Conservation (phyloP, 2,888 invertebrate species). For the Drosophila multiciliata region DNA sequence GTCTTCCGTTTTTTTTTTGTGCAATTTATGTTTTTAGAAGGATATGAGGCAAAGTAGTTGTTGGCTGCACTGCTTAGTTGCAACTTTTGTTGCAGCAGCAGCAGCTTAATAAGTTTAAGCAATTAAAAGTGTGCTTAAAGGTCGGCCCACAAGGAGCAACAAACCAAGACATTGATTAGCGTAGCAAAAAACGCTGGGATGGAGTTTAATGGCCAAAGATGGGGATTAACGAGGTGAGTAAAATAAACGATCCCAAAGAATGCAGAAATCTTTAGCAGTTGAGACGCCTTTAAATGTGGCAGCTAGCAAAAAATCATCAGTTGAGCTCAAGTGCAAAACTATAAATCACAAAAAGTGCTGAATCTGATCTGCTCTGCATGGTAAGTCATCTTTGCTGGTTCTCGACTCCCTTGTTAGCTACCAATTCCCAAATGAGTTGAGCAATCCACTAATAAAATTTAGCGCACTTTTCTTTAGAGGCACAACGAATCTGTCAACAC, state of each 20-base stretch:
- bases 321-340: background rate
- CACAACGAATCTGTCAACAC: slow-evolving; percentile 30
- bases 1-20: slow-evolving; percentile 41
- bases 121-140: slow-evolving; percentile 75
- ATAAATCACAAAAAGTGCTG: slow-evolving; percentile 21
- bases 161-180: slow-evolving; percentile 71
- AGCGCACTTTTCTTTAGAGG: background rate
- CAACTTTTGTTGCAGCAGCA: slow-evolving; percentile 64
- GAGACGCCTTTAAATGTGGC: background rate
- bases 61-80: slow-evolving; percentile 38
- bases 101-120: slow-evolving; percentile 78
- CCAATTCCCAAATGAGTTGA: slow-evolving; percentile 22
- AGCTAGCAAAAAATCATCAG: slow-evolving; percentile 3
- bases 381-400: slow-evolving; percentile 12
- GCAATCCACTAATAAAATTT: slow-evolving; percentile 5
- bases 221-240: slow-evolving; percentile 63
- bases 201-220: slow-evolving; percentile 23
- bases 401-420: background rate
- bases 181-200: slow-evolving; percentile 47
- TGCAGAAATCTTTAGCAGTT: slow-evolving; percentile 11
- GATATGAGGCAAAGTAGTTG: slow-evolving; percentile 69
- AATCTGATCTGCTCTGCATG: background rate
- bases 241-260: slow-evolving; percentile 40
- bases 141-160: slow-evolving; percentile 36
- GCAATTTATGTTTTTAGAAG: slow-evolving; percentile 39